These are phyloP conservation scores for Xestia c-nigrum DNA, from an alignment of 2,888 invertebrate species.

Conservation along the genomic window DNA sequence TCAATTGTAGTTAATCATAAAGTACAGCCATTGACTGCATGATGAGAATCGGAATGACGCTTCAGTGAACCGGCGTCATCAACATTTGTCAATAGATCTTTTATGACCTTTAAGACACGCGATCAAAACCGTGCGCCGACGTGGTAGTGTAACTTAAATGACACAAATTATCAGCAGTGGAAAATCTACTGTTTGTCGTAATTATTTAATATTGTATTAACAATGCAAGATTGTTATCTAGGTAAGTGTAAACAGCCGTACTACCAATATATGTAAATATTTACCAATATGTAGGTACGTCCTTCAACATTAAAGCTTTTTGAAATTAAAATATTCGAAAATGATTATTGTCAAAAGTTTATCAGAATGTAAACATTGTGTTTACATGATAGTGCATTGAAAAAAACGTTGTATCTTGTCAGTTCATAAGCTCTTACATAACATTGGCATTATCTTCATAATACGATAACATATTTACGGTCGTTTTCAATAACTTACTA, in stretches of 20 bases:
- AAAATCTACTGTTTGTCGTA: slow-evolving; percentile 50
- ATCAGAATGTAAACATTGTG: slow-evolving; percentile 32
- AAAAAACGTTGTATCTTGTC: slow-evolving; percentile 10
- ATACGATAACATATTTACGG: background rate
- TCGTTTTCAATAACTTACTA: too few relatives aligned
- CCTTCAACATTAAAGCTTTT: slow-evolving; percentile 5
- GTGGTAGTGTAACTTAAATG: slow-evolving; percentile 39
- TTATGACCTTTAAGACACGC: background rate
- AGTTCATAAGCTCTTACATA: background rate
- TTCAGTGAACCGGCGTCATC: background rate
- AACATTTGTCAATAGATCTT: slow-evolving; percentile 7
- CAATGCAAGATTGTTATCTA: slow-evolving; percentile 41
- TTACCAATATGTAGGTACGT: background rate
- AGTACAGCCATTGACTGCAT: slow-evolving; percentile 19
- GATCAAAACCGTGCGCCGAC: slow-evolving; percentile 8
- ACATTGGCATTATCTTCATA: slow-evolving; percentile 2
- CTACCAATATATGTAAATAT: background rate
- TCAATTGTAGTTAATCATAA: slow-evolving; percentile 12
- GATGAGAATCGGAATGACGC: slow-evolving; percentile 2
- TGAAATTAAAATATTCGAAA: slow-evolving; percentile 12
- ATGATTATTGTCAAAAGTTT: slow-evolving; percentile 8
- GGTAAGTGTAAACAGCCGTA: background rate
- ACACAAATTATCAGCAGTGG: slow-evolving; percentile 46
- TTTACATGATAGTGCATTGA: slow-evolving; percentile 4
- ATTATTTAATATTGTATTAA: slow-evolving; percentile 26